Percentiles rank a stretch among this genome's conserved stretches.
Conservation (phyloP, 1,140 invertebrate genomes). For the Metopolophium dirhodum region DNA sequence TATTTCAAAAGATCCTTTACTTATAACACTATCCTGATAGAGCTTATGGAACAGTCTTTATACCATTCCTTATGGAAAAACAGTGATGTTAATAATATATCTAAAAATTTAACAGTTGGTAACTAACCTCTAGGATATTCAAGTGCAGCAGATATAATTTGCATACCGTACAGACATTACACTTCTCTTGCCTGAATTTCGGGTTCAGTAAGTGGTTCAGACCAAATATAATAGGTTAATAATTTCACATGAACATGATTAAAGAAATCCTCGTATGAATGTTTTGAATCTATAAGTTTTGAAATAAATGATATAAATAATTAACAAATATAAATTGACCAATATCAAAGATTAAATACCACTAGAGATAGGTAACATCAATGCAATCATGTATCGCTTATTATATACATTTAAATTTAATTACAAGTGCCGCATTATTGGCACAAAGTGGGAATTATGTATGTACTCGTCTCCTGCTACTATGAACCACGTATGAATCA, state of each 20-base stretch:
- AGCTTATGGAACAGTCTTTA: constrained; percentile 32
- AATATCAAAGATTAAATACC: no score
- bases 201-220: background rate
- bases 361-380: no score
- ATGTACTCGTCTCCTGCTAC: no score
- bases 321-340: no score
- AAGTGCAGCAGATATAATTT: constrained; percentile 37
- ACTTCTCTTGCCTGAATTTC: constrained; percentile 37
- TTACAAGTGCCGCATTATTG: no score
- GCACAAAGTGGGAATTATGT: no score
- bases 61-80: constrained; percentile 32
- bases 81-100: background rate
- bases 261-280: constrained; percentile 27
- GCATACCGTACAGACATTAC: constrained; percentile 37
- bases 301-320: no score
- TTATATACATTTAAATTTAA: no score
- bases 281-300: constrained; percentile 3
- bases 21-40: constrained; percentile 30
- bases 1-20: constrained; percentile 3
- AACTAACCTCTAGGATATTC: constrained; percentile 31
- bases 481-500: no score
- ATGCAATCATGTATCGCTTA: no score
- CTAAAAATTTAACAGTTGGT: background rate
- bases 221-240: constrained; percentile 20
- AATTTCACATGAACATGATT: constrained; percentile 4